A percentile compares a stretch with the other conserved stretches of the same genome.
Evolutionary conservation across 1,140 invertebrate genomes (phyloP).

Genomic region (Araneus ventricosus): DNA sequence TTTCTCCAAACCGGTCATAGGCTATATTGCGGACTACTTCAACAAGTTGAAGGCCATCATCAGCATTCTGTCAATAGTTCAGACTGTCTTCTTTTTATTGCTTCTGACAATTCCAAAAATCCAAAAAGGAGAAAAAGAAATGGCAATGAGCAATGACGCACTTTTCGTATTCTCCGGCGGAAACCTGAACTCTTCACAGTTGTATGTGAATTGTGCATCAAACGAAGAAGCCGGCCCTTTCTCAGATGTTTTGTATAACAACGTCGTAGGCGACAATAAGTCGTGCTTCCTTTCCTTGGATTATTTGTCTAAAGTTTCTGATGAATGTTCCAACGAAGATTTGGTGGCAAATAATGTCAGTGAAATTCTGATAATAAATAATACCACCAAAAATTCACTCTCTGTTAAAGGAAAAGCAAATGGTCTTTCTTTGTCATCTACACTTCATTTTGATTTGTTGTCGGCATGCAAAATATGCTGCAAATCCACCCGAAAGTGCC

Average conservation of each 20-base stretch:
- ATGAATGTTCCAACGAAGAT: background rate
- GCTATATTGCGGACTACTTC: conserved; percentile 58
- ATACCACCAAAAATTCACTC: background rate
- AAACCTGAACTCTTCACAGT: background rate
- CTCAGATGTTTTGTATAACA: background rate
- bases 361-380: background rate
- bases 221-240: background rate
- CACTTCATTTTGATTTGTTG: background rate
- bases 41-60: conserved; percentile 47
- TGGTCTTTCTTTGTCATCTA: background rate
- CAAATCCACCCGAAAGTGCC: conserved; percentile 78
- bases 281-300: background rate
- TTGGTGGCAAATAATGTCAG: background rate
- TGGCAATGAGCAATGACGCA: background rate
- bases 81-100: background rate
- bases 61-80: background rate
- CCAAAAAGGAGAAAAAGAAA: background rate
- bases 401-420: too few species aligned
- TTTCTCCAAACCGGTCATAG: conserved; percentile 34
- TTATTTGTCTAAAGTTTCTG: background rate
- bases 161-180: background rate
- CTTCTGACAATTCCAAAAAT: conserved; percentile 36
- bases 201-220: background rate
- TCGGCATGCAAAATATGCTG: conserved; percentile 76
- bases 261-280: background rate